Percentiles rank a stretch among this genome's conserved stretches.
Conservation (phyloP, 2,797 vertebrate species). For the Cirrhinus molitorella region DNA sequence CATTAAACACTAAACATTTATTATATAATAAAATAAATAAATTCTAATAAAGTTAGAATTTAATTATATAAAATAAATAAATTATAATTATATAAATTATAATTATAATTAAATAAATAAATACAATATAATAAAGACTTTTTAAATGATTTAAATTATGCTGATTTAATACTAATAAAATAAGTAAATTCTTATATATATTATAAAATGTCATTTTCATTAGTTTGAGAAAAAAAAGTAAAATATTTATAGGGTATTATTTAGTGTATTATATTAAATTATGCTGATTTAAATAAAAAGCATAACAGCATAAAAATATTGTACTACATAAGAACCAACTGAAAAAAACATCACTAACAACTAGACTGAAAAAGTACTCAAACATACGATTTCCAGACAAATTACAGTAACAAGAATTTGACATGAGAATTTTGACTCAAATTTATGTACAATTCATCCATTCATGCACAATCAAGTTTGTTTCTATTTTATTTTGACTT, state of each 20-base stretch:
- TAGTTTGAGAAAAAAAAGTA: background rate
- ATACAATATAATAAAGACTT: too few species aligned
- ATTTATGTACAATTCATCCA: background rate
- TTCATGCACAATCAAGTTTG: slow-evolving; percentile 7
- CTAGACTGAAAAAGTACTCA: background rate
- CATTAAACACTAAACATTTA: too few species aligned
- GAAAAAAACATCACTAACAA: background rate
- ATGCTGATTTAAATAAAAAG: background rate
- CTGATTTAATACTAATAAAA: too few species aligned
- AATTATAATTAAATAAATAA: too few species aligned
- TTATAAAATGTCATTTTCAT: background rate
- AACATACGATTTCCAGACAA: background rate
- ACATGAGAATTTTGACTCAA: background rate
- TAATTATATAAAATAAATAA: too few species aligned
- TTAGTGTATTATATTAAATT: background rate
- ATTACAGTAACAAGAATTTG: background rate
- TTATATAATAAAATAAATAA: too few species aligned
- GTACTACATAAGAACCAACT: background rate
- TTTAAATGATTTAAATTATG: too few species aligned
- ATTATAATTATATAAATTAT: too few species aligned
- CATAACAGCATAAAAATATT: background rate
- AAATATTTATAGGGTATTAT: background rate
- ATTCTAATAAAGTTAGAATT: too few species aligned
- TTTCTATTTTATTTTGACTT: background rate
- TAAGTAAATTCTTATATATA: too few species aligned